phyloP scores from a whole-genome alignment of 2,797 vertebrate species.

The Eulemur coronatus region DNA sequence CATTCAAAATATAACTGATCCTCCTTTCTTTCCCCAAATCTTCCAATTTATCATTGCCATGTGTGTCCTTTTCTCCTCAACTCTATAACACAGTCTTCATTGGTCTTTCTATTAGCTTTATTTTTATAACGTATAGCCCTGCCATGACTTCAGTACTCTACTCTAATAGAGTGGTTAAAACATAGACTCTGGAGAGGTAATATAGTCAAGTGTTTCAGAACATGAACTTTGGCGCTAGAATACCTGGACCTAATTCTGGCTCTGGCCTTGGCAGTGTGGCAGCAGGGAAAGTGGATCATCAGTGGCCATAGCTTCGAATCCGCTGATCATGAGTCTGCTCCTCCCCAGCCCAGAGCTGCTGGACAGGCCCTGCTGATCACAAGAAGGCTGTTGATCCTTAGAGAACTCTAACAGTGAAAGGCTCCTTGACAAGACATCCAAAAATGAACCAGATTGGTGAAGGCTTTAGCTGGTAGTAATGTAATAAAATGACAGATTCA shows the following conservation, averaged over 20 bases:
- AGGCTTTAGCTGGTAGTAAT: background rate
- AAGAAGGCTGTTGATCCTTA: background rate
- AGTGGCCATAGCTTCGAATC: background rate
- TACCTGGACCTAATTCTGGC: background rate
- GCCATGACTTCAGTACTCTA: background rate
- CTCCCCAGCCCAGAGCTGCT: background rate
- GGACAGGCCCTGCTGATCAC: background rate
- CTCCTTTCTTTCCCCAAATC: background rate
- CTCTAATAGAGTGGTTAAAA: background rate
- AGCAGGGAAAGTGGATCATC: background rate
- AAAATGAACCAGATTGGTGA: background rate
- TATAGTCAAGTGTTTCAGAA: background rate
- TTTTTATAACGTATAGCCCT: background rate
- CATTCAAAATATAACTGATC: background rate
- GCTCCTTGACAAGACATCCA: background rate
- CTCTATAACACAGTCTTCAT: background rate
- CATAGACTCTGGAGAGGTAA: background rate
- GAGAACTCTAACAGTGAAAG: background rate
- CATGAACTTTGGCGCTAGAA: background rate
- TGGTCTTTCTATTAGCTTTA: background rate
- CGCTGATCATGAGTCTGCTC: background rate
- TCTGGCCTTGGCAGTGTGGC: background rate
- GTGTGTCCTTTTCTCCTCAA: background rate
- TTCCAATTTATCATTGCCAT: background rate
- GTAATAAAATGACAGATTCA: conserved; percentile 85